Conservation (phyloP, 2,797 vertebrate genomes). For the Chrosomus eos region DNA sequence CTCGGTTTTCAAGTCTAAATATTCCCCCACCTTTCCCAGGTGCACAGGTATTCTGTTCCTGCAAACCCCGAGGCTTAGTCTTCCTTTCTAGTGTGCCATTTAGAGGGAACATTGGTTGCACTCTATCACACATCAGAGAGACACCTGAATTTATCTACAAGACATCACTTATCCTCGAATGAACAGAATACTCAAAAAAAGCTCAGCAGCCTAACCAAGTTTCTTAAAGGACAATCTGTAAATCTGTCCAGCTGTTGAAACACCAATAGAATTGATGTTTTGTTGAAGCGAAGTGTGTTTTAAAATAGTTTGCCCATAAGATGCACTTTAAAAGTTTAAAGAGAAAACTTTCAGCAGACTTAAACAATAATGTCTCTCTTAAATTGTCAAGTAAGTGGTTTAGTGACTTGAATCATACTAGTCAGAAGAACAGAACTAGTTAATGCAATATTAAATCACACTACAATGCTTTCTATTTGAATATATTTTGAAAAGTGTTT, state of each 20-base stretch:
- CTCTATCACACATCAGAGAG: conserved; percentile 16
- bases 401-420: not conserved
- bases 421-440: not conserved
- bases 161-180: not conserved
- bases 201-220: not conserved
- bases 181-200: conserved; percentile 9
- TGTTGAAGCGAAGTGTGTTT: too few relatives aligned
- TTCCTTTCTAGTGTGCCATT: conserved; percentile 16
- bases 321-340: not conserved
- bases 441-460: not conserved
- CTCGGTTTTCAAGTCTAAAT: conserved; percentile 29
- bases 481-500: not conserved
- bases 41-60: conserved; percentile 41
- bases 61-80: conserved; percentile 19
- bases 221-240: not conserved
- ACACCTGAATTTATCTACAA: not conserved
- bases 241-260: not conserved
- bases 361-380: not conserved
- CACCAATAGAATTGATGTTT: not conserved
- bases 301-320: not conserved
- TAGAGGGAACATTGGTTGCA: conserved; percentile 1
- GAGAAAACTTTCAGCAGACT: not conserved
- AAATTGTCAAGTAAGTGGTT: not conserved
- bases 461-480: not conserved
- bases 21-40: conserved; percentile 30